These are phyloP conservation scores for Brevipalpus yothersi DNA, from an alignment of 1,140 invertebrate genomes.

Conservation along the genomic window DNA sequence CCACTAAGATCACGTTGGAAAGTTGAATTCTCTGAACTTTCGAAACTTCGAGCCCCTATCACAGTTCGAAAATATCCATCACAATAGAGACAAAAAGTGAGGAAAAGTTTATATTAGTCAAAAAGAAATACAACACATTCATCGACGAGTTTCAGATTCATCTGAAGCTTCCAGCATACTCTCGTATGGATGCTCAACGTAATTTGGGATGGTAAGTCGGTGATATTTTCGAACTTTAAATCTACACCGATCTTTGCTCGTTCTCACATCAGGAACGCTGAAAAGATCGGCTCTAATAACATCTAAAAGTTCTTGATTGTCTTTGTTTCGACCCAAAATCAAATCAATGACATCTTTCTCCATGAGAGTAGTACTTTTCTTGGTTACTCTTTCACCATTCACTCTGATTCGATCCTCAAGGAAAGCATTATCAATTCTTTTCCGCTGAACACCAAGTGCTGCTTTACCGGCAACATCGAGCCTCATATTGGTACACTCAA, in stretches of 20 bases:
- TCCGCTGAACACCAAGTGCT: background rate
- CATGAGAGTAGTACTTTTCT: slow-evolving; percentile 31
- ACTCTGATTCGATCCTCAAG: slow-evolving; percentile 33
- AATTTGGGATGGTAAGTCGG: slow-evolving; percentile 5
- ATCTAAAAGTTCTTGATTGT: slow-evolving; percentile 31
- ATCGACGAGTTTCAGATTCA: background rate
- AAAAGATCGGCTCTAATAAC: slow-evolving; percentile 31
- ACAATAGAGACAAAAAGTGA: no score
- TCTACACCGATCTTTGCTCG: background rate
- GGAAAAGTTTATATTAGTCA: no score
- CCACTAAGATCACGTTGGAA: no score
- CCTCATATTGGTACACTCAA: background rate
- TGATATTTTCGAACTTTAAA: slow-evolving; percentile 3
- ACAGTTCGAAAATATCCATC: no score
- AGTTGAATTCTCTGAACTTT: no score
- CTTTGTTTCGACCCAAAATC: slow-evolving; percentile 27
- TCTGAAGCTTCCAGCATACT: background rate
- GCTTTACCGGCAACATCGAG: background rate
- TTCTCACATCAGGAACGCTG: slow-evolving; percentile 1
- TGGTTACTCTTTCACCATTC: slow-evolving; percentile 35
- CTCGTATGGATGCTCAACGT: slow-evolving; percentile 4
- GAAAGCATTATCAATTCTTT: background rate
- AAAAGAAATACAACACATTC: no score
- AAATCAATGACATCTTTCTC: slow-evolving; percentile 37
- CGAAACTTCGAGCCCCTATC: no score